Evolutionary conservation across 2,888 invertebrate genomes (phyloP), one percentile per base, ranked within the genome.

Genomic region (Lasioglossum zephyrum): DNA sequence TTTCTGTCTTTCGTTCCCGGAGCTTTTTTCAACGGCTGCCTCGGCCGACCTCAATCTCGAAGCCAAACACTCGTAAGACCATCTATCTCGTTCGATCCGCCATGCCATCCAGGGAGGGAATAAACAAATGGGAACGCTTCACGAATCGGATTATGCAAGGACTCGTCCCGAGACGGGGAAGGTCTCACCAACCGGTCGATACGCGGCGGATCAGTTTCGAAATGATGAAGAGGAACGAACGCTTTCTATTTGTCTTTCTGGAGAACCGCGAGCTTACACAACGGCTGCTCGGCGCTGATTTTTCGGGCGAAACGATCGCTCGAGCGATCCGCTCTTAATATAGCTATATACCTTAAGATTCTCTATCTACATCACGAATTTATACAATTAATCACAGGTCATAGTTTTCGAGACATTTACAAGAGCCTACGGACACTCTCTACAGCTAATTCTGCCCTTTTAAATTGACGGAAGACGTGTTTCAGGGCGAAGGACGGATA

Each of bases 31-130:
- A 31, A 16, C 22, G 77, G 73, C 73, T 77, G 73, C 63, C 66
- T 73, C 73, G 75, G 63, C 70, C 70, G 70, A 79, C 83, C 82
- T 79, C 89, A 89, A 91, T 91, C 88, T 87, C 84, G 57, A 90
- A 88, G 78, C 86, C 87, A 87, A 90, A 88, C 90, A 90, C 87
- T 88, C 82, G 84, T 84, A 81, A 86, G 72, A 74, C 70, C 72
- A 77, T 81, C 69, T 66, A 73, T 80, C 79, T 49, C 69, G 73
- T 80, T 79, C 73, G 77, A 79, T 44, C 69, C 53, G n/a, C 53
- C 53, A n/a, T 53, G 9, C 53, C n/a, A 57, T 57, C 63, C 63
- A 16, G 31, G 31, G 9, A 60, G 63, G 74, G 82, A 84, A 85
- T 88, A 86, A 87, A 87, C 85, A 87, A 88, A 88, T 88, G 82